phyloP scores from a whole-genome alignment of 2,797 vertebrate species.

The Protonibea diacanthus region DNA sequence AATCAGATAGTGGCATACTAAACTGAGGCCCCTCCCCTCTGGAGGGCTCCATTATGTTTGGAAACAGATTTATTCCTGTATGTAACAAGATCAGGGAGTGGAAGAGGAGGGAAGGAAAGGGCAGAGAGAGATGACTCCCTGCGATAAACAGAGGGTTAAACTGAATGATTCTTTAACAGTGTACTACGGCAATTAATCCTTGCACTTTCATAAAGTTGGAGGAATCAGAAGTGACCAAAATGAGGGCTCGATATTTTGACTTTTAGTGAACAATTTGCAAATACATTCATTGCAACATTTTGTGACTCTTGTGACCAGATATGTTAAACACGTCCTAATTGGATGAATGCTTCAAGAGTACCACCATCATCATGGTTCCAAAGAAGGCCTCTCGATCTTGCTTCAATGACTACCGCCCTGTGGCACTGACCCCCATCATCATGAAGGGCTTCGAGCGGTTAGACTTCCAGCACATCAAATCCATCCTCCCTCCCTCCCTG shows the following conservation, averaged over 20 bases:
- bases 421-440: too few relatives aligned
- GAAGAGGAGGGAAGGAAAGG: conserved; percentile 46
- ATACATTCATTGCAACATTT: neutral
- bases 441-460: too few relatives aligned
- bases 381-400: too few relatives aligned
- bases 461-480: too few relatives aligned
- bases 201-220: conserved; percentile 34
- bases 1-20: conserved; percentile 80
- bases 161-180: conserved; percentile 36
- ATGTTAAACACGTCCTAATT: neutral
- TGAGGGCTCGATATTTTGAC: neutral
- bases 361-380: too few relatives aligned
- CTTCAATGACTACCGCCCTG: too few relatives aligned
- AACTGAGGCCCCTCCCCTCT: conserved; percentile 71
- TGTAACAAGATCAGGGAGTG: conserved; percentile 68
- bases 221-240: neutral
- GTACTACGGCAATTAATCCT: neutral
- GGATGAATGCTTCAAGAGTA: neutral
- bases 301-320: neutral
- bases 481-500: too few relatives aligned
- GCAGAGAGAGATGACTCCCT: conserved; percentile 37
- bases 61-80: conserved; percentile 84
- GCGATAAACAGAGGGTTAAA: conserved; percentile 52
- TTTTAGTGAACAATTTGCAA: neutral
- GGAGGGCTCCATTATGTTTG: conserved; percentile 83